Evolutionary conservation across 2,113 vertebrate genomes (phyloP).

Genomic region (Lutjanus erythropterus): DNA sequence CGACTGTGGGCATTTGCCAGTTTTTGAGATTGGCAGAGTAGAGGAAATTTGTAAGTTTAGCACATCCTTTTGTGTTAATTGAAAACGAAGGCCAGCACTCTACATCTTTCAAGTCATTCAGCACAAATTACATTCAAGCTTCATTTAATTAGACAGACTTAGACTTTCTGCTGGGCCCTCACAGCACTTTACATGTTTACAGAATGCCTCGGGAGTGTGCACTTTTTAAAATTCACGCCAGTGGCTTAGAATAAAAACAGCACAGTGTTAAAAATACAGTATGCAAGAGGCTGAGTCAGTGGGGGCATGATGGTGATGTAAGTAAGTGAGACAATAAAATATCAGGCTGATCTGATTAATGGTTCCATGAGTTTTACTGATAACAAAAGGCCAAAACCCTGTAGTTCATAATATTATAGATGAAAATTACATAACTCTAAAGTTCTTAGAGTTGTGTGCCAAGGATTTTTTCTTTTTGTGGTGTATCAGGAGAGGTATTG

Average conservation of each 20-base stretch:
- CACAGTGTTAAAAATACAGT: not conserved
- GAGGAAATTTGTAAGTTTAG: constrained; percentile 6
- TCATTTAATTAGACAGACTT: constrained; percentile 17
- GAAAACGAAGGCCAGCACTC: not conserved
- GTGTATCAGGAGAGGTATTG: too few relatives aligned
- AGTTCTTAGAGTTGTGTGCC: too few relatives aligned
- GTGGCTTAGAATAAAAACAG: not conserved
- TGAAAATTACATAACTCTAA: too few relatives aligned
- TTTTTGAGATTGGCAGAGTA: not conserved
- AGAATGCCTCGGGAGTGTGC: not conserved
- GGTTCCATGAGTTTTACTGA: not conserved
- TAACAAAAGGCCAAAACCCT: not conserved
- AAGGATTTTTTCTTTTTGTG: too few relatives aligned
- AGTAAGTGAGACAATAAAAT: not conserved
- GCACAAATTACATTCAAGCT: constrained; percentile 29
- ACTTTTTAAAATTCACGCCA: not conserved
- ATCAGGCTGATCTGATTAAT: not conserved
- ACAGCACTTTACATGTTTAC: constrained; percentile 18
- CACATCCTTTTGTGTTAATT: not conserved
- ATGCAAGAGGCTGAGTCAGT: not conserved
- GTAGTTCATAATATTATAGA: not conserved
- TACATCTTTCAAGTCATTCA: constrained; percentile 7
- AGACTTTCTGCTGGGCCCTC: constrained; percentile 1
- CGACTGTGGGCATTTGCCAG: not conserved
- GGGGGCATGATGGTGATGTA: not conserved